phyloP scores from a whole-genome alignment of 2,797 vertebrate genomes.

The Cygnus olor region DNA sequence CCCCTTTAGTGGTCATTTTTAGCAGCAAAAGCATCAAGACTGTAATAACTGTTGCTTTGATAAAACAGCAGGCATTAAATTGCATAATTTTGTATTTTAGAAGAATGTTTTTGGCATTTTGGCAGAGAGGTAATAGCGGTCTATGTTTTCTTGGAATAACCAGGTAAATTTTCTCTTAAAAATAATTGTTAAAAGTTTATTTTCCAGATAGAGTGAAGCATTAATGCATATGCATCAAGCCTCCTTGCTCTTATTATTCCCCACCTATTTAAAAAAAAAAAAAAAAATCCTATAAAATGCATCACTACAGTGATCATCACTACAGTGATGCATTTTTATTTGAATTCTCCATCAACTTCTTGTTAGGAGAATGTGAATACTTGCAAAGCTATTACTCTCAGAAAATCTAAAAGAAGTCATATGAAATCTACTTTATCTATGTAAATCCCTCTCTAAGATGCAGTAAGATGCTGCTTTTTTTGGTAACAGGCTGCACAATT shows the following conservation, averaged over 20 bases:
- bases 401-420: conserved; percentile 36
- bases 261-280: background rate
- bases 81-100: conserved; percentile 35
- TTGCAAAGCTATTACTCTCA: conserved; percentile 17
- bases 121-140: background rate
- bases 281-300: background rate
- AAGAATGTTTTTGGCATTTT: background rate
- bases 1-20: background rate
- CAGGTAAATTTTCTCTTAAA: conserved; percentile 27
- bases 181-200: conserved; percentile 14
- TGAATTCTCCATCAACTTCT: background rate
- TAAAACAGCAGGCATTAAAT: conserved; percentile 22
- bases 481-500: conserved; percentile 45
- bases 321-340: background rate
- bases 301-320: background rate
- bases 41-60: background rate
- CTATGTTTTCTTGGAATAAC: conserved; percentile 11
- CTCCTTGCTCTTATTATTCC: background rate
- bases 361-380: conserved; percentile 11
- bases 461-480: conserved; percentile 47
- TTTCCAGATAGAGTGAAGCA: background rate
- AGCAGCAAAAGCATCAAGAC: background rate
- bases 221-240: background rate
- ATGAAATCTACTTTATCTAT: conserved; percentile 45
- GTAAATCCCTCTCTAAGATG: conserved; percentile 37